Base-by-base conservation (phyloP, 64 coral and sea anemone species). In the Exaiptasia diaphana region DNA sequence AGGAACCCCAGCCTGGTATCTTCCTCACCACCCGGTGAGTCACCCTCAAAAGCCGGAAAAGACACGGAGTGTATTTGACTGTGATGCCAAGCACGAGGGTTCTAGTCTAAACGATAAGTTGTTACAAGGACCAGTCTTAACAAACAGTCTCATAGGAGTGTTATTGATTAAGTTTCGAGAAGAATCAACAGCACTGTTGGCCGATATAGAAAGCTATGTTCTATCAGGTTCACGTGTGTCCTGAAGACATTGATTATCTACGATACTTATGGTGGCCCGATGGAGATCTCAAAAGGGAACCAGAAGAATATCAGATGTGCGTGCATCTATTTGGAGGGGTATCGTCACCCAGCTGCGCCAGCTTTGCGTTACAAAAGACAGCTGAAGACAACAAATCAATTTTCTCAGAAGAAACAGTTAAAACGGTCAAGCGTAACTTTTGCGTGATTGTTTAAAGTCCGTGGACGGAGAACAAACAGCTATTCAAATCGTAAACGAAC, bases 151-250 rank as follows among this genome's bases (percentile, higher is more conserved):
- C 41, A 50, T 88, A 11, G 84, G 77, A 2, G 85, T 93, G 24
- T 6, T 93, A 17, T 48, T 86, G 22, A 33, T 22, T 4, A 82
- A 78, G 14, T 93, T 93, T 17, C 81, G 61, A 73, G 56, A 87
- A 77, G 38, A 87, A 18, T 14, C 1, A 24, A 21, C 65, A 5
- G 84, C 84, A 59, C 2, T 93, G 10, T 70, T 58, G 20, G 85
- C 91, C 2, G 85, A 93, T 68, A 61, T 88, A 56, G 71, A 93
- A 18, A n/a, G 79, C 32, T 0, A 93, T 88, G 86, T 86, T 86
- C 38, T 18, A 75, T 0, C 92, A 96, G 61, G 86, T 90, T 0
- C 79, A 62, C 11, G 86, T 82, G 1, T 65, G 48, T 22, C 40
- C 53, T 6, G 32, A 90, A 10, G 86, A 96, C 58, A 24, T 54